A percentile compares a stretch with the other conserved stretches of the same genome.
phyloP scores from a whole-genome alignment of 2,888 invertebrate genomes.

The Tachina fera region DNA sequence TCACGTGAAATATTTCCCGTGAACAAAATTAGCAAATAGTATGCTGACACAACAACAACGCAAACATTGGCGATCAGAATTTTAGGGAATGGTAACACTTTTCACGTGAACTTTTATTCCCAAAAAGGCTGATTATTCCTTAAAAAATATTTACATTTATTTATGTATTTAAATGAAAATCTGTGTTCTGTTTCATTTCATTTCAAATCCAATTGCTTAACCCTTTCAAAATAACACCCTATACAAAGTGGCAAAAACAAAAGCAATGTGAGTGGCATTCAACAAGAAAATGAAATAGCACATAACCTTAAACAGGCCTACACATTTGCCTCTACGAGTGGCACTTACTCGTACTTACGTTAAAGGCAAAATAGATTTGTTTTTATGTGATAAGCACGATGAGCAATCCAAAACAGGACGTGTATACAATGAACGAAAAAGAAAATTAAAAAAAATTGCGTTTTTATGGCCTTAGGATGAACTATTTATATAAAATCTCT shows the following conservation, averaged over 20 bases:
- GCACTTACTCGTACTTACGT: not conserved
- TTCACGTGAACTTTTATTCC: too few relatives aligned
- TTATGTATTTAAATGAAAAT: too few relatives aligned
- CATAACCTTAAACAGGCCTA: conserved; percentile 35
- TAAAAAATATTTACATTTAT: too few relatives aligned
- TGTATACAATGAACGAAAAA: not conserved
- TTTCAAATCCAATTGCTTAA: too few relatives aligned
- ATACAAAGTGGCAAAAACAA: conserved; percentile 14
- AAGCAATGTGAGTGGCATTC: not conserved
- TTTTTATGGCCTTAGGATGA: conserved; percentile 21
- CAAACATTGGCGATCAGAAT: too few relatives aligned
- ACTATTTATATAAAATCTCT: conserved; percentile 40
- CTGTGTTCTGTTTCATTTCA: too few relatives aligned
- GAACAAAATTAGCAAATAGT: too few relatives aligned
- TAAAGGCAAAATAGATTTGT: conserved; percentile 16
- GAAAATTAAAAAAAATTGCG: not conserved
- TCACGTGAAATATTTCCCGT: too few relatives aligned
- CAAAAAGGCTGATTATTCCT: too few relatives aligned
- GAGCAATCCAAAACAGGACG: conserved; percentile 19
- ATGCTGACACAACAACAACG: too few relatives aligned
- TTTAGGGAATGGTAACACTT: too few relatives aligned
- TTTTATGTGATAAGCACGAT: conserved; percentile 29
- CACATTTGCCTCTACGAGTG: conserved; percentile 42
- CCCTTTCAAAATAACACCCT: not conserved
- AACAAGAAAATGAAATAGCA: not conserved